phyloP scores from a whole-genome alignment of 2,797 vertebrate genomes.

The Clarias laeviceps region DNA sequence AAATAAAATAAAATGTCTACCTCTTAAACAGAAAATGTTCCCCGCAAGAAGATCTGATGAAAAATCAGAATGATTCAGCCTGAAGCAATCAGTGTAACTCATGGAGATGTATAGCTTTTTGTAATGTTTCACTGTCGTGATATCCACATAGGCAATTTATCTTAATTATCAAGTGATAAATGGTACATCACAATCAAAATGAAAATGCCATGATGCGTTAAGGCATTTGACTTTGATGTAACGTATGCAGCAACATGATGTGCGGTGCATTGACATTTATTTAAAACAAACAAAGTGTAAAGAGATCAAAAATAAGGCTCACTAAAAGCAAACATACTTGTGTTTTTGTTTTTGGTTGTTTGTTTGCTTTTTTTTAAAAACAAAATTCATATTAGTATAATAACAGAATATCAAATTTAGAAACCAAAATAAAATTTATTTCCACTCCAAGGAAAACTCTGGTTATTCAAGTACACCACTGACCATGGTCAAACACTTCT shows the following conservation, averaged over 20 bases:
- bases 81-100: constrained; percentile 27
- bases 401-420: neutral
- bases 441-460: neutral
- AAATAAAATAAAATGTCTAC: neutral
- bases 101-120: constrained; percentile 8
- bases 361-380: too few relatives aligned
- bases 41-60: neutral
- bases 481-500: neutral
- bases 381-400: neutral
- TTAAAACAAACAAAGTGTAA: constrained; percentile 22
- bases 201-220: constrained; percentile 33
- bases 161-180: constrained; percentile 35
- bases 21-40: constrained; percentile 3
- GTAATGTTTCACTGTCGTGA: constrained; percentile 32
- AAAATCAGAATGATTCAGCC: constrained; percentile 3
- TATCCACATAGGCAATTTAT: constrained; percentile 18
- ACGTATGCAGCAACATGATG: constrained; percentile 7
- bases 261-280: constrained; percentile 2
- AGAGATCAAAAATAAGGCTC: neutral
- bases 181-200: constrained; percentile 38
- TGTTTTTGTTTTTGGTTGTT: neutral
- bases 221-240: constrained; percentile 28
- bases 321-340: neutral
- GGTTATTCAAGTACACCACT: neutral
- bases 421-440: neutral